A percentile compares a stretch with the other conserved stretches of the same genome.
phyloP scores from a whole-genome alignment of 2,888 invertebrate genomes.

The Lasiommata megera region DNA sequence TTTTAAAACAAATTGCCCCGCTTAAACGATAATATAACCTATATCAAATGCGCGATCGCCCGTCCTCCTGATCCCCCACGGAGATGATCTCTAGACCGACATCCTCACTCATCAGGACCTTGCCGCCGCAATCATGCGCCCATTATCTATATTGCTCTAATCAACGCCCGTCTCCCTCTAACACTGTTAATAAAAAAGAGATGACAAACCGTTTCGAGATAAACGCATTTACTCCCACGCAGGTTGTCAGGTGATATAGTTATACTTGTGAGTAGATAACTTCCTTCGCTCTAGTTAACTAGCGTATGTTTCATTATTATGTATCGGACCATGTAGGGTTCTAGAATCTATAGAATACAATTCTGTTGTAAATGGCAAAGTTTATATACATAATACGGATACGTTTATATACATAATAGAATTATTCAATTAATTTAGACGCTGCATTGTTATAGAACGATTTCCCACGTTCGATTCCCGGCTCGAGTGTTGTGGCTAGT shows the following conservation, averaged over 20 bases:
- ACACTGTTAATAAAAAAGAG: slow-evolving; percentile 3
- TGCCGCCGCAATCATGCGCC: slow-evolving; percentile 24
- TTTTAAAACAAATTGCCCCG: background rate
- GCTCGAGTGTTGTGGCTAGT: too few species aligned
- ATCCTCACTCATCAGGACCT: slow-evolving; percentile 32
- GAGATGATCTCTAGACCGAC: slow-evolving; percentile 33
- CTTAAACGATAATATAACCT: slow-evolving; percentile 13
- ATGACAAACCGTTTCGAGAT: slow-evolving; percentile 14
- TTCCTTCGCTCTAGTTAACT: slow-evolving; percentile 21
- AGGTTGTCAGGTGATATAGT: slow-evolving; percentile 23
- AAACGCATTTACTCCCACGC: slow-evolving; percentile 32
- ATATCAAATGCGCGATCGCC: slow-evolving; percentile 27
- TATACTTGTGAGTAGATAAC: slow-evolving; percentile 14
- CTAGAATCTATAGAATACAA: too few species aligned
- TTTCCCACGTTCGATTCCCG: too few species aligned
- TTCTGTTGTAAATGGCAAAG: too few species aligned
- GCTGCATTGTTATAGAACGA: too few species aligned
- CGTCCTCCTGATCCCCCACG: slow-evolving; percentile 30
- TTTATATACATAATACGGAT: too few species aligned
- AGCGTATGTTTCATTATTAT: too few species aligned
- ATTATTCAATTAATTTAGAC: too few species aligned
- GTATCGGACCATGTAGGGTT: too few species aligned
- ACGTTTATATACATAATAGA: too few species aligned
- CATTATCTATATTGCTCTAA: slow-evolving; percentile 23
- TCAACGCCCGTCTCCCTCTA: slow-evolving; percentile 13